Evolutionary conservation across 2,113 vertebrate species (phyloP).

Genomic region (Leptodactylus fuscus): DNA sequence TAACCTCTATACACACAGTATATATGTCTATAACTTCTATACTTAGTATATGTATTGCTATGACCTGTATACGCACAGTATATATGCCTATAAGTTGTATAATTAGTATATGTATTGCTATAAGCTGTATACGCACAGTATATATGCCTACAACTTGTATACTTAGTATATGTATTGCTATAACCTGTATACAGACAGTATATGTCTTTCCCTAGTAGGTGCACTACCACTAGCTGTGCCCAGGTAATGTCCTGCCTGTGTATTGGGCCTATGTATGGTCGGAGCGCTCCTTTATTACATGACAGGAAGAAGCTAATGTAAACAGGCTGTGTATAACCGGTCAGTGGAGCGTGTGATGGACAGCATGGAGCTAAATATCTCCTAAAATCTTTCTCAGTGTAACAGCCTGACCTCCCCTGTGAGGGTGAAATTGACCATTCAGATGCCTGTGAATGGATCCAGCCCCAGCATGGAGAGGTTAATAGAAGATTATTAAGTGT

Average conservation of each 20-base stretch:
- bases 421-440: conserved; percentile 32
- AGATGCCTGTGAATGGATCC: not conserved
- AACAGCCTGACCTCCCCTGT: not conserved
- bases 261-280: not conserved
- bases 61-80: too few species aligned
- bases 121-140: too few species aligned
- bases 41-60: too few species aligned
- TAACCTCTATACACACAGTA: too few species aligned
- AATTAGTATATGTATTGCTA: too few species aligned
- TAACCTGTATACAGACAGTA: too few species aligned
- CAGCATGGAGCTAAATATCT: conserved; percentile 32
- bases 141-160: too few species aligned
- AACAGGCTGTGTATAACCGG: not conserved
- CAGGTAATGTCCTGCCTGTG: not conserved
- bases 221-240: too few species aligned
- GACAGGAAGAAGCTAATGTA: conserved; percentile 31
- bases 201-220: too few species aligned
- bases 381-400: conserved; percentile 30
- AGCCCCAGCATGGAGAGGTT: conserved; percentile 29
- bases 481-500: conserved; percentile 16
- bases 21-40: too few species aligned
- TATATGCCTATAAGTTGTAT: too few species aligned
- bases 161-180: too few species aligned
- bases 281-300: conserved; percentile 1
- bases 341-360: conserved; percentile 22